Percentiles rank a stretch among this genome's conserved stretches.
phyloP scores from a whole-genome alignment of 2,797 vertebrate species.

The Sebastes hubbsi region DNA sequence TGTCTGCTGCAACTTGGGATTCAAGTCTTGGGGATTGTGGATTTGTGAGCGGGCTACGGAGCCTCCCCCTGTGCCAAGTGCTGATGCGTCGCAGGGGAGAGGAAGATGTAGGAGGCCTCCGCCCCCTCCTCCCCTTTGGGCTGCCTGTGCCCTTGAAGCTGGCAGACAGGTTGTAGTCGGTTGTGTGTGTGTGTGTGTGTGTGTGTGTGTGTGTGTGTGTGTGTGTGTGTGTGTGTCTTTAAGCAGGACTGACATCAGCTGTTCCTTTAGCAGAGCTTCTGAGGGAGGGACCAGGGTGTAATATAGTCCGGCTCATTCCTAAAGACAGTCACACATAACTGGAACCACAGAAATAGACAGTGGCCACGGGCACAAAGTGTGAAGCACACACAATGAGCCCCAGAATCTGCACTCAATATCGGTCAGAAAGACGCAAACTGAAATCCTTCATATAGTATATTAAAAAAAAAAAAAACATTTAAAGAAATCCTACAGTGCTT shows the following conservation, averaged over 20 bases:
- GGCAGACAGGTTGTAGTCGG: slow-evolving; percentile 46
- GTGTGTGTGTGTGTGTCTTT: slow-evolving; percentile 52
- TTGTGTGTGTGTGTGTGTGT: slow-evolving; percentile 34
- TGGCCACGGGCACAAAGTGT: slow-evolving; percentile 52
- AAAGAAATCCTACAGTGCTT: neutral
- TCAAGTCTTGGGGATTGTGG: slow-evolving; percentile 46
- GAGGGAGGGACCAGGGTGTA: slow-evolving; percentile 77
- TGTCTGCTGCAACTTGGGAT: slow-evolving; percentile 52
- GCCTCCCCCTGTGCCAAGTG: slow-evolving; percentile 48
- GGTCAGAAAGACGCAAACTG: neutral
- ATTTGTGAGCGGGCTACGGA: slow-evolving; percentile 51
- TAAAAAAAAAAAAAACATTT: too few species aligned
- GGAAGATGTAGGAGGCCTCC: slow-evolving; percentile 49
- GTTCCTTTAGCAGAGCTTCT: slow-evolving; percentile 68
- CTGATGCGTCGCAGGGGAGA: slow-evolving; percentile 40
- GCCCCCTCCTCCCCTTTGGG: slow-evolving; percentile 55
- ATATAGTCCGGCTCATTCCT: slow-evolving; percentile 76
- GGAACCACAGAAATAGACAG: slow-evolving; percentile 81
- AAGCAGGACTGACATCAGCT: slow-evolving; percentile 75
- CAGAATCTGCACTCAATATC: slow-evolving; percentile 21
- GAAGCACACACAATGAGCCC: slow-evolving; percentile 49
- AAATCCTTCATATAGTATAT: neutral
- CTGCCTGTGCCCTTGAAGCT: slow-evolving; percentile 41
- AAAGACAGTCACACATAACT: slow-evolving; percentile 78
- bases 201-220: slow-evolving; percentile 12